Percentiles rank a stretch among this genome's conserved stretches.
Conservation (phyloP, 2,113 vertebrate genomes). For the Pogonocichla stellata region DNA sequence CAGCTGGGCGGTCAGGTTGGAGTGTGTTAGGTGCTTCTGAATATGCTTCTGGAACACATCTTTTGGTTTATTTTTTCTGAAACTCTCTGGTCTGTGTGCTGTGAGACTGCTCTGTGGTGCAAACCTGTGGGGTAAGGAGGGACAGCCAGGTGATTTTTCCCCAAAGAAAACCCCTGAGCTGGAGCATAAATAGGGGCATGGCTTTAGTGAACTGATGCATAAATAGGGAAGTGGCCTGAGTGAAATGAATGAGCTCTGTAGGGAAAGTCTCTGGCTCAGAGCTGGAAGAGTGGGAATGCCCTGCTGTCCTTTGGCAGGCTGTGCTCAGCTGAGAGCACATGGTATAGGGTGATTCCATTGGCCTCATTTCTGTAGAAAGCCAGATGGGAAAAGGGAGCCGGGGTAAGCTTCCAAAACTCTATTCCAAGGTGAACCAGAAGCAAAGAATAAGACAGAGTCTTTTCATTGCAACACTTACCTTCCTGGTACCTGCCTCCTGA, state of each 20-base stretch:
- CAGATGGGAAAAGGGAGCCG: neutral
- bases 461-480: neutral
- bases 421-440: neutral
- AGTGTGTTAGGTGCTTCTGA: neutral
- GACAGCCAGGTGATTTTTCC: neutral
- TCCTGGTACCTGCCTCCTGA: neutral
- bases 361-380: neutral
- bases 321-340: neutral
- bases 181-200: neutral
- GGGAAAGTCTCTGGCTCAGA: neutral
- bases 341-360: neutral
- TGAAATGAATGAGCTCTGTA: neutral
- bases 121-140: neutral
- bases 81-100: neutral
- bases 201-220: neutral
- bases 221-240: neutral
- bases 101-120: neutral
- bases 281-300: neutral
- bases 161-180: neutral
- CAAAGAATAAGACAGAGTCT: neutral
- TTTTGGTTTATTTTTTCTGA: neutral
- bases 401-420: neutral
- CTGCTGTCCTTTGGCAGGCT: neutral
- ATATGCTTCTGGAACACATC: neutral
- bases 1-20: neutral